These are phyloP conservation scores for Pseudocheirus occidentalis DNA, from an alignment of 2,797 vertebrate species.

Conservation along the genomic window DNA sequence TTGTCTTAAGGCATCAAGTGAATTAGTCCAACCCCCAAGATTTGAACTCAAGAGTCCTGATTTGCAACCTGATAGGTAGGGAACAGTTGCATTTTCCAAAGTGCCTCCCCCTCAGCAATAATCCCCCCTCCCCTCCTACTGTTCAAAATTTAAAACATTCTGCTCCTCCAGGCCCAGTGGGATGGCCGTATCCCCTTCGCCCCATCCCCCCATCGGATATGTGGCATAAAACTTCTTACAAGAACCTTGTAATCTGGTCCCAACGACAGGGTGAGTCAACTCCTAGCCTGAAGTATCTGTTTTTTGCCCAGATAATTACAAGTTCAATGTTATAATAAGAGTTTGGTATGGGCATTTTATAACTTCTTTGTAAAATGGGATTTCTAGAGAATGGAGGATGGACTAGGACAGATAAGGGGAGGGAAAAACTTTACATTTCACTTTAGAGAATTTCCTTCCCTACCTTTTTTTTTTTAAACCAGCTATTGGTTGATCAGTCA, in stretches of 20 bases:
- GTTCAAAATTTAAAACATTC: background rate
- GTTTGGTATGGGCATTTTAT: slow-evolving; percentile 56
- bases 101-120: background rate
- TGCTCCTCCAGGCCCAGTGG: background rate
- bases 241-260: slow-evolving; percentile 10
- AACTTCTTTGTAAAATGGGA: slow-evolving; percentile 55
- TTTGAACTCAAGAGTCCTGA: slow-evolving; percentile 30
- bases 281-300: slow-evolving; percentile 50
- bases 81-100: slow-evolving; percentile 15
- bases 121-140: slow-evolving; percentile 8
- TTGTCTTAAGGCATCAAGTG: slow-evolving; percentile 55
- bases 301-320: slow-evolving; percentile 68
- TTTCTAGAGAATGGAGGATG: slow-evolving; percentile 30
- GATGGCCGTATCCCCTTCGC: background rate
- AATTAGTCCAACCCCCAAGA: slow-evolving; percentile 50
- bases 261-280: background rate
- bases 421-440: slow-evolving; percentile 31
- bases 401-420: slow-evolving; percentile 15
- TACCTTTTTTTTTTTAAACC: background rate
- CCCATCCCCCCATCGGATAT: background rate
- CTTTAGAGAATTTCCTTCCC: slow-evolving; percentile 2
- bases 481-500: background rate
- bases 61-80: slow-evolving; percentile 32
- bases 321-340: slow-evolving; percentile 54
- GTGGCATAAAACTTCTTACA: background rate